Evolutionary conservation across 1,140 invertebrate species (phyloP).

Genomic region (Microplitis demolitor): DNA sequence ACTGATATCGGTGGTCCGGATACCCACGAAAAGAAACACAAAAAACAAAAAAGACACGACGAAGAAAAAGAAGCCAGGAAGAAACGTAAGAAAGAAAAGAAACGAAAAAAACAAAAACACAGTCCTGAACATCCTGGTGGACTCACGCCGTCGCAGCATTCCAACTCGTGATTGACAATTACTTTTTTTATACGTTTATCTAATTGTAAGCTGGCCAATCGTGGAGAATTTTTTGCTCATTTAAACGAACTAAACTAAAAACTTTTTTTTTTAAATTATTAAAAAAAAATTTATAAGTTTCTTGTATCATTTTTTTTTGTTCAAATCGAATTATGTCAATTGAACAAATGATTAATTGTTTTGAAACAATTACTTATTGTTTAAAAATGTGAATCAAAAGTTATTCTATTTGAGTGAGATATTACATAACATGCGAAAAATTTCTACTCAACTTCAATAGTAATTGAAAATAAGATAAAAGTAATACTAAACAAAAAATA

Average conservation of each 20-base stretch:
- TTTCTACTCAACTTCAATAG: neutral
- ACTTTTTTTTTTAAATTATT: too few relatives aligned
- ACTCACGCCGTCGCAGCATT: conserved; percentile 75
- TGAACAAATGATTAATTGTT: too few relatives aligned
- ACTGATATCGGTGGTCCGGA: conserved; percentile 71
- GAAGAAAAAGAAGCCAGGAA: conserved; percentile 91
- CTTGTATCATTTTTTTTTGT: too few relatives aligned
- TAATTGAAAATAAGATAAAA: neutral
- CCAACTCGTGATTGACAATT: conserved; percentile 62
- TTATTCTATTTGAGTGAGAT: too few relatives aligned
- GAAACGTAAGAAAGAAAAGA: conserved; percentile 95
- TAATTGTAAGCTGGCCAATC: conserved; percentile 16
- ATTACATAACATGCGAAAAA: too few relatives aligned
- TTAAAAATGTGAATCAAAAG: too few relatives aligned
- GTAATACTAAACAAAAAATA: neutral
- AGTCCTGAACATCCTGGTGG: conserved; percentile 83
- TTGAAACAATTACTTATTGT: too few relatives aligned
- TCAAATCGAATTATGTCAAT: too few relatives aligned
- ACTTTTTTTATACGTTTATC: conserved; percentile 16
- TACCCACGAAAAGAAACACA: conserved; percentile 93
- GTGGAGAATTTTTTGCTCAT: conserved; percentile 24
- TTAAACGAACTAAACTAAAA: neutral
- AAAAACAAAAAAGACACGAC: conserved; percentile 92
- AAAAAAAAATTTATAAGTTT: too few relatives aligned
- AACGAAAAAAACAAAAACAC: conserved; percentile 92